phyloP scores from a whole-genome alignment of 2,797 vertebrate species.

The Melanogrammus aeglefinus region DNA sequence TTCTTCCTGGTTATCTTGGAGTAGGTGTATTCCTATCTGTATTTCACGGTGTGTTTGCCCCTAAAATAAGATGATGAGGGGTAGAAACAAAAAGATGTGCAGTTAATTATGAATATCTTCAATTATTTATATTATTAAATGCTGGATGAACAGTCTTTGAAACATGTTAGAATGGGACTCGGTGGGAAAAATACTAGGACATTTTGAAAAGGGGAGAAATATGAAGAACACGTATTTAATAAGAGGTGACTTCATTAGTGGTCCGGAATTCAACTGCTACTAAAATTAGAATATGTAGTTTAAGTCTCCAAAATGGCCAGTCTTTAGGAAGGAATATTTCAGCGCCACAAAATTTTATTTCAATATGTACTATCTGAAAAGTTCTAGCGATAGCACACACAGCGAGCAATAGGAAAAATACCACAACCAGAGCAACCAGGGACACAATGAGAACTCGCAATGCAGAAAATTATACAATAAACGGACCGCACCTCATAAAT shows the following conservation, averaged over 20 bases:
- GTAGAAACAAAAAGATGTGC: not conserved
- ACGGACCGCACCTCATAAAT: slow-evolving; percentile 36
- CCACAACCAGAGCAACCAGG: slow-evolving; percentile 30
- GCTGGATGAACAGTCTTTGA: not conserved
- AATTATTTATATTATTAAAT: not conserved
- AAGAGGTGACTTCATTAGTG: not conserved
- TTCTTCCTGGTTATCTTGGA: not conserved
- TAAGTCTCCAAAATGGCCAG: not conserved
- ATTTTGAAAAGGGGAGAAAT: too few species aligned
- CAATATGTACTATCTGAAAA: not conserved
- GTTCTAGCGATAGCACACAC: slow-evolving; percentile 20
- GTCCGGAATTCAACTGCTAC: not conserved
- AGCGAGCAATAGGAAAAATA: slow-evolving; percentile 20
- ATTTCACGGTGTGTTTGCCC: not conserved
- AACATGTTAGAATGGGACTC: not conserved
- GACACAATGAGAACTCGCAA: slow-evolving; percentile 25
- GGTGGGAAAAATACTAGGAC: not conserved
- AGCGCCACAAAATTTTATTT: slow-evolving; percentile 24
- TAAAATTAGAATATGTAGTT: not conserved
- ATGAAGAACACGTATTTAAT: too few species aligned
- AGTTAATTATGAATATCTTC: not conserved
- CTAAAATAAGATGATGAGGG: not conserved
- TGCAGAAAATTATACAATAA: slow-evolving; percentile 44
- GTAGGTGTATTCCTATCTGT: not conserved
- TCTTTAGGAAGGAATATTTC: slow-evolving; percentile 26